These are phyloP conservation scores for Cliona cf. orientalis DNA, from an alignment of 37 sponge, comb jelly and placozoan genomes.

Conservation along the genomic window DNA sequence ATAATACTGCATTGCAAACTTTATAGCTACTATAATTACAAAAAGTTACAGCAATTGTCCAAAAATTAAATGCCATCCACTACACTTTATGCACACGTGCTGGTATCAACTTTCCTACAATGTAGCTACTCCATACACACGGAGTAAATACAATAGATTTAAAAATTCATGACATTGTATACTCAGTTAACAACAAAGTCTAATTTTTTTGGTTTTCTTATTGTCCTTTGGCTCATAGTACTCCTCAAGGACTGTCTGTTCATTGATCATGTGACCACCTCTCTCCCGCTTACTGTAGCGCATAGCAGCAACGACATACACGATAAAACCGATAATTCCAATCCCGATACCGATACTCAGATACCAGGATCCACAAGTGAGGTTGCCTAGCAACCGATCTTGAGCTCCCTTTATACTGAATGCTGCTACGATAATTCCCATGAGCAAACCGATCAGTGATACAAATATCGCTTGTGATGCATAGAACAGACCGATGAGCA, in stretches of 20 bases:
- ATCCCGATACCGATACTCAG: background rate
- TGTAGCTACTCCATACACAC: no score
- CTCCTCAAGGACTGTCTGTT: conserved; percentile 36
- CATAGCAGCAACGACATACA: conserved; percentile 15
- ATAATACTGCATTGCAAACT: no score
- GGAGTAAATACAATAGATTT: no score
- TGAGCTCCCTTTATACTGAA: conserved; percentile 1
- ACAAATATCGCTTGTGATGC: conserved; percentile 24
- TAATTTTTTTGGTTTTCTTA: no score
- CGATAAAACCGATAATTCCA: conserved; percentile 18
- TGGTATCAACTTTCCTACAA: no score
- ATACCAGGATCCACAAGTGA: conserved; percentile 48
- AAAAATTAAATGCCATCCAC: no score
- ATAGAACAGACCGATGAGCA: conserved; percentile 57
- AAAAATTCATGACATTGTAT: no score
- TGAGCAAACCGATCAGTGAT: no score
- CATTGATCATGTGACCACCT: conserved; percentile 35
- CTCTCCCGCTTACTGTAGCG: conserved; percentile 58
- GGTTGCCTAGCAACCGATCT: background rate
- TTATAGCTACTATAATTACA: background rate
- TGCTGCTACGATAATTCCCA: background rate
- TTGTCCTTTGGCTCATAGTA: conserved; percentile 50
- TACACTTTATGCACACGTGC: no score
- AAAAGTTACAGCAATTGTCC: background rate
- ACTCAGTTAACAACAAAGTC: no score